Base-by-base conservation (phyloP, 2,797 vertebrate genomes). In the Crenichthys baileyi region DNA sequence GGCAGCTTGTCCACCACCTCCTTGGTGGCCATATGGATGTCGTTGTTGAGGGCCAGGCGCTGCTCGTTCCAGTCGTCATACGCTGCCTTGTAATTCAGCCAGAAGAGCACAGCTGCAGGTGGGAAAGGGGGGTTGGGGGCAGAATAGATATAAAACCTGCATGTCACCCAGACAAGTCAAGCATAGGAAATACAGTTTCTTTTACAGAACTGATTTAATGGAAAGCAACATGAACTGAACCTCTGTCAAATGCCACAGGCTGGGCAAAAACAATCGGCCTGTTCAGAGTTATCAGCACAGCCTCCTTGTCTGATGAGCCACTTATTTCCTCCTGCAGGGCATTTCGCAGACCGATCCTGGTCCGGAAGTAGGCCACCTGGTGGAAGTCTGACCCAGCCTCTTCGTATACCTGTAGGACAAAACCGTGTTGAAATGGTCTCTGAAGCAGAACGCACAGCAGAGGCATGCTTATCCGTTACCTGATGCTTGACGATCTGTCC, bases 11-110 rank as follows among this genome's bases (percentile, higher is more conserved):
- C 98, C 78, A 99, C 98, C 83, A 99, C 97, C 90, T 99, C 98
- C 86, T 98, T 99, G 0, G 98, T 99, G 85, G 98, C 98, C 97
- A 99, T 94, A 77, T 99, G 98, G 90, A 99, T 97, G 90, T 99
- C 98, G 58, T 98, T 99, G 92, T 99, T 97, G 56, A 99, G 96
- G 71, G 98, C 98, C 96, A 99, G 75, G 31, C 98, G 95, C 91
- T 99, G 98, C 80, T 99, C 98, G 26, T 99, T 99, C 98, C 98
- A 99, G 91, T 99, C 99, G 92, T 99, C 98, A 65, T 99, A 99
- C 0, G 98, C 98, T 4, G 98, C 98, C 84, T 99, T 99, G 93
- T 99, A 99, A 93, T 99, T 99, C 87, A 99, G 96, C 98, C 98
- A 99, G 90, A 99, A 99, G 0, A 99, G 96, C 76, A 99, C 98